Conservation (phyloP, 2,888 invertebrate species). For the Athetis lepigone region DNA sequence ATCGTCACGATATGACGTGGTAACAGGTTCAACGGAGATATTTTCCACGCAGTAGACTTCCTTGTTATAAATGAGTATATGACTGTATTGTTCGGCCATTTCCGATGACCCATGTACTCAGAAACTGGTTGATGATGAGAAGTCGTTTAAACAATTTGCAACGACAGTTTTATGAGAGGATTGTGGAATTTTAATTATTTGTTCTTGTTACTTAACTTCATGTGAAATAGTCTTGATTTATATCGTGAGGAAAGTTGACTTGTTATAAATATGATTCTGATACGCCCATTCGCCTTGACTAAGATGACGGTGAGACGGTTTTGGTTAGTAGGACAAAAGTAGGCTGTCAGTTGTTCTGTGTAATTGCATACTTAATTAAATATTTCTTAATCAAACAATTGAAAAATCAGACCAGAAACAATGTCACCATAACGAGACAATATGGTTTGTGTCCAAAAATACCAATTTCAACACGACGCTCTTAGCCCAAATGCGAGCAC, state of each 20-base stretch:
- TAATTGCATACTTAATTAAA: too few relatives aligned
- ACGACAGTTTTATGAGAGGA: constrained; percentile 16
- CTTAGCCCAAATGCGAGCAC: neutral
- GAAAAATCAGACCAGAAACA: too few relatives aligned
- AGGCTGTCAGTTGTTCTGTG: too few relatives aligned
- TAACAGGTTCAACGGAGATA: constrained; percentile 47
- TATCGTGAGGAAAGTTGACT: too few relatives aligned
- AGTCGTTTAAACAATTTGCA: constrained; percentile 32
- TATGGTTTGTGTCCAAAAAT: neutral
- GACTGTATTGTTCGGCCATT: constrained; percentile 53
- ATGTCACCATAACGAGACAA: too few relatives aligned
- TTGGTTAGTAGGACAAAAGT: too few relatives aligned
- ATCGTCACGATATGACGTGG: constrained; percentile 25
- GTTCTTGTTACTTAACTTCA: neutral
- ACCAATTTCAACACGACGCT: neutral
- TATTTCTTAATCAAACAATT: too few relatives aligned
- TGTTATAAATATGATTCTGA: too few relatives aligned
- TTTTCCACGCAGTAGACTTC: constrained; percentile 53
- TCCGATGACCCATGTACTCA: constrained; percentile 56
- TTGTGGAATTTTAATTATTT: neutral
- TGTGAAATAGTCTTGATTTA: too few relatives aligned
- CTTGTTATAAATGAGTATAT: constrained; percentile 38
- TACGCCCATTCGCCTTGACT: too few relatives aligned
- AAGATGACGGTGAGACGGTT: too few relatives aligned
- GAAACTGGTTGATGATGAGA: constrained; percentile 50